Evolutionary conservation across 1,140 invertebrate species (phyloP), one percentile per base, ranked within the genome.

Genomic region (Acyrthosiphon pisum): DNA sequence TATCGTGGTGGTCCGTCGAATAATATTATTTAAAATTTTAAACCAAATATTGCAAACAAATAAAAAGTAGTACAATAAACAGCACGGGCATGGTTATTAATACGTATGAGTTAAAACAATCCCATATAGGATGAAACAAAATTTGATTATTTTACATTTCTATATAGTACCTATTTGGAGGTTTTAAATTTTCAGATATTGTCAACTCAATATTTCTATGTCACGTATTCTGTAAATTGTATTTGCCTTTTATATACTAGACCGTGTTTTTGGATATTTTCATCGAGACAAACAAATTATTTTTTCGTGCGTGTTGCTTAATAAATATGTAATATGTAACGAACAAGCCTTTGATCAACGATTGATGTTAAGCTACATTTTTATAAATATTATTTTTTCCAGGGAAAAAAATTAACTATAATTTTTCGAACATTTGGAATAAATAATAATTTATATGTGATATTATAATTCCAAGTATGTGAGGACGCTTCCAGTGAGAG

Each of bases 191-290:
- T 76, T 18, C 30, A n/a, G n/a, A 35, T 76, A 76, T 20, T 76
- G n/a, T 76, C 60, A 68, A 76, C 60, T 76, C n/a, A 14, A 76
- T n/a, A 76, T 76, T n/a, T 76, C n/a, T 76, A 68, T 76, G 60
- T n/a, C 60, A 76, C 60, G 60, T 76, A 76, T n/a, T 76, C 14
- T 6, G 60, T 76, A 76, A n/a, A 76, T 76, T 76, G 30, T 76
- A 76, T 76, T 76, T 76, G 60, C 30, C 11, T 76, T 76, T n/a
- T 35, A 76, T 60, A 60, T 14, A n/a, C n/a, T 6, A 18, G 14
- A 76, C 14, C 60, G n/a, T 76, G 60, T 76, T 76, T 35, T 76
- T 76, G 60, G n/a, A 76, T n/a, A 76, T 76, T 76, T 76, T 76
- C 30, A 76, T n/a, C 60, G 20, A 53, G 48, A 50, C 48, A 68